Evolutionary conservation across 1,140 invertebrate species (phyloP).

Genomic region (Popillia japonica): DNA sequence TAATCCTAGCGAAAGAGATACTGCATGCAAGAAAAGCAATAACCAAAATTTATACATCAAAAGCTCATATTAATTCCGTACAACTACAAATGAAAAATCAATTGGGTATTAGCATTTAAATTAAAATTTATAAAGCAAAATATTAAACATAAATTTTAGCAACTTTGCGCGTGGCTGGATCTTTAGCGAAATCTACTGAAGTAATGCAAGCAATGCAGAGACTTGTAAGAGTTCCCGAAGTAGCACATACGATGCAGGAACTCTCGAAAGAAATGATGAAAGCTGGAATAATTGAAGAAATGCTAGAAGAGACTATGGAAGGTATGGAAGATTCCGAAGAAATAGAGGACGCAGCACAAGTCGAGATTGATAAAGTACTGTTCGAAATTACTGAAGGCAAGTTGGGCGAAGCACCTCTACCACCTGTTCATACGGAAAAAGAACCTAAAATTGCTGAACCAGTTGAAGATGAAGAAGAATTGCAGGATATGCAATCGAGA

Average conservation of each 20-base stretch:
- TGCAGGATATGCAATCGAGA: slow-evolving; percentile 86
- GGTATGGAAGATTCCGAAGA: slow-evolving; percentile 86
- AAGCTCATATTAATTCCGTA: slow-evolving; percentile 97
- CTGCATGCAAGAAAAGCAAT: slow-evolving; percentile 89
- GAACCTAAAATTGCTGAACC: slow-evolving; percentile 62
- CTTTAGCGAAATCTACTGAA: slow-evolving; percentile 61
- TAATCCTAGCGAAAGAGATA: slow-evolving; percentile 95
- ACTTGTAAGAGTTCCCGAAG: slow-evolving; percentile 88
- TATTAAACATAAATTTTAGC: slow-evolving; percentile 43
- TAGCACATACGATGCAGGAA: slow-evolving; percentile 95
- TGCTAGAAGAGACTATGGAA: slow-evolving; percentile 98
- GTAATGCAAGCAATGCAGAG: slow-evolving; percentile 97
- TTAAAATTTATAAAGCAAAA: neutral
- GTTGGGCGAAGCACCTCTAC: slow-evolving; percentile 87
- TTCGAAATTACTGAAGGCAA: slow-evolving; percentile 80
- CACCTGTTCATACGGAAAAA: slow-evolving; percentile 68
- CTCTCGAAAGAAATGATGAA: slow-evolving; percentile 99
- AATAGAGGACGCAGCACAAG: slow-evolving; percentile 88
- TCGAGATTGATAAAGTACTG: slow-evolving; percentile 59
- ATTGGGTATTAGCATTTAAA: slow-evolving; percentile 69
- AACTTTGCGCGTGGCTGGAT: slow-evolving; percentile 58
- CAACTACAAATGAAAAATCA: slow-evolving; percentile 99
- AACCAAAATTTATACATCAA: slow-evolving; percentile 91
- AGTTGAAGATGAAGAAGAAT: slow-evolving; percentile 79
- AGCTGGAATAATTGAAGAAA: slow-evolving; percentile 99